A percentile compares a stretch with the other conserved stretches of the same genome.
Evolutionary conservation across 2,797 vertebrate species (phyloP).

Genomic region (Gobio occitaniae): DNA sequence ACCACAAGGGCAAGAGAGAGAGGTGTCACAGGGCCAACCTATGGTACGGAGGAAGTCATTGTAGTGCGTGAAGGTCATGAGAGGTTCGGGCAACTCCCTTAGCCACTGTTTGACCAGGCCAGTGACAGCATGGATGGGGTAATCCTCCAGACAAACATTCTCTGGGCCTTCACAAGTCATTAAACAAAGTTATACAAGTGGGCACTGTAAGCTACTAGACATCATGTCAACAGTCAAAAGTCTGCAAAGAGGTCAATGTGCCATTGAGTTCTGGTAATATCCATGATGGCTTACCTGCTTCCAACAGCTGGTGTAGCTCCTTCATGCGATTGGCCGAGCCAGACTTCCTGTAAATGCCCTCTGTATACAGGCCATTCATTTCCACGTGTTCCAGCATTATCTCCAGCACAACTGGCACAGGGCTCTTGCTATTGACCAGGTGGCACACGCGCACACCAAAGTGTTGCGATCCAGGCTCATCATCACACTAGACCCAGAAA

Average conservation of each 20-base stretch:
- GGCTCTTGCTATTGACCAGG: constrained; percentile 86
- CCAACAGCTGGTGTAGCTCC: constrained; percentile 90
- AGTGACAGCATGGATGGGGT: constrained; percentile 94
- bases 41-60: constrained; percentile 92
- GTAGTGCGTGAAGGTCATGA: constrained; percentile 95
- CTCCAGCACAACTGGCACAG: constrained; percentile 93
- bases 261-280: neutral
- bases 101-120: constrained; percentile 97
- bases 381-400: constrained; percentile 96
- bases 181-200: neutral
- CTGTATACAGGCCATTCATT: constrained; percentile 96
- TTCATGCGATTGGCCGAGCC: constrained; percentile 95
- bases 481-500: constrained; percentile 78
- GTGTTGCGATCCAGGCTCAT: constrained; percentile 81
- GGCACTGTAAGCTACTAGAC: neutral
- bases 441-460: constrained; percentile 87
- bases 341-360: constrained; percentile 98
- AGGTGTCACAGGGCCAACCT: constrained; percentile 75
- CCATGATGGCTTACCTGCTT: constrained; percentile 78
- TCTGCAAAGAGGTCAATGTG: neutral
- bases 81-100: constrained; percentile 92
- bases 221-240: neutral
- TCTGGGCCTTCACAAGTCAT: constrained; percentile 79
- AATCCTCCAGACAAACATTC: constrained; percentile 87
- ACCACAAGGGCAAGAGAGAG: neutral